These are phyloP conservation scores for Vimba vimba DNA, from an alignment of 2,113 vertebrate genomes.

Conservation along the genomic window DNA sequence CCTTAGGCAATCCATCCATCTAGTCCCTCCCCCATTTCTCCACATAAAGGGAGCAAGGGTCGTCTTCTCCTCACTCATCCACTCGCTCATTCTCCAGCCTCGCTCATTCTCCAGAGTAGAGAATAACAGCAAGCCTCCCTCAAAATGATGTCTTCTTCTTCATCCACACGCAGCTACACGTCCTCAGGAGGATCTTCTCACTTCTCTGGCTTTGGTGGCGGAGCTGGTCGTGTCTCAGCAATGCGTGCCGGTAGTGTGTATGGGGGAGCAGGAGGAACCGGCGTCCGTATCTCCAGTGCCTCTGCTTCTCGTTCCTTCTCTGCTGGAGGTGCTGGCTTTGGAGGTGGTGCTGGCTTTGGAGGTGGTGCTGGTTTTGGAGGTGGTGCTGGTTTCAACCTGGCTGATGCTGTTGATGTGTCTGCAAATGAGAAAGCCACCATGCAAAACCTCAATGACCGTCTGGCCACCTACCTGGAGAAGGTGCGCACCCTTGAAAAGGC, in stretches of 20 bases:
- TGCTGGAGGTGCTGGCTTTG: neutral
- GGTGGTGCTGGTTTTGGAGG: neutral
- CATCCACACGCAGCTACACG: conserved; percentile 18
- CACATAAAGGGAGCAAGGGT: conserved; percentile 41
- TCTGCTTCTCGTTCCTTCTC: conserved; percentile 21
- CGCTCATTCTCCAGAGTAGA: conserved; percentile 38
- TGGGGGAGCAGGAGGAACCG: conserved; percentile 52
- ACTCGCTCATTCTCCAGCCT: neutral
- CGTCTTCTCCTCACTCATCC: neutral
- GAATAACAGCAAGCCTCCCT: conserved; percentile 4
- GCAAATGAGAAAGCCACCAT: conserved; percentile 47
- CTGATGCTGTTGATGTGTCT: neutral
- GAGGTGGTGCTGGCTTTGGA: neutral
- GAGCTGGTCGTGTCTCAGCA: neutral
- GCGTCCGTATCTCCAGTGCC: conserved; percentile 62
- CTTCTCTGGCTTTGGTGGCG: neutral
- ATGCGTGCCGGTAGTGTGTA: conserved; percentile 62
- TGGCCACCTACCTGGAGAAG: conserved; percentile 48
- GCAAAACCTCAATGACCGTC: conserved; percentile 52
- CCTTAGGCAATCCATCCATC: neutral
- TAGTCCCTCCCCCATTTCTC: neutral
- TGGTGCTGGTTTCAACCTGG: conserved; percentile 55
- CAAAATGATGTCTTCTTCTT: conserved; percentile 40
- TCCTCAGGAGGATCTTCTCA: conserved; percentile 22
- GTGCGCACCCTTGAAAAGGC: conserved; percentile 17